Base-by-base conservation (phyloP, 1,140 invertebrate species). In the Procambarus virginalis region DNA sequence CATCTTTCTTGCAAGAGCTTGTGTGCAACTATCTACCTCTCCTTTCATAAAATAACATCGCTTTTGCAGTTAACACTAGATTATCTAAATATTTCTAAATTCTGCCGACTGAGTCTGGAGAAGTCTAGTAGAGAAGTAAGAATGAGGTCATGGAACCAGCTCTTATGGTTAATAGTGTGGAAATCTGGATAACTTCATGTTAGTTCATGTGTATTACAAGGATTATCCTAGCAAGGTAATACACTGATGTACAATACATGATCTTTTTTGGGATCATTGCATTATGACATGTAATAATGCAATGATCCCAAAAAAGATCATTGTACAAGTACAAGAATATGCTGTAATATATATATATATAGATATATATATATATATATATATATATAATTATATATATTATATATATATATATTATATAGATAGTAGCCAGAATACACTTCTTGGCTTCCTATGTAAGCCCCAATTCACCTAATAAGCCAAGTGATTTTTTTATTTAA, bases 91-190 rank as follows among this genome's bases (percentile, higher is more conserved):
- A 86, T 86, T 58, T 86, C 55, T 78, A 86, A 81, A 78, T 76
- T 89, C 80, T 89, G 88, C 84, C 88, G 88, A 89, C 79, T 89
- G 88, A 82, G 81, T 89, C 64, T 89, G 88, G 87, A 78, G 80
- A 84, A 84, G 88, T 79, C 81, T 89, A 84, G 81, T 81, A 75
- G 73, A 51, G 60, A 89, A 89, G 75, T 64, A 49, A 83, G 81
- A 84, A 75, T 75, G 79, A 86, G 85, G 86, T 75, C n/a, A 88
- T 77, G n/a, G 55, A 83, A 89, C 79, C 80, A 60, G 68, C 60
- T 89, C 68, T 84, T 83, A 64, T 51, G 70, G 70, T 49, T 64
- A 73, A 83, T 20, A n/a, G 60, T 58, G 60, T 89, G 55, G 55
- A 83, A 84, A 89, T 82, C 73, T 89, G 75, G 48, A 77, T 49